These are phyloP conservation scores for Lepidostoma basale DNA, from an alignment of 1,140 invertebrate species.

Conservation along the genomic window DNA sequence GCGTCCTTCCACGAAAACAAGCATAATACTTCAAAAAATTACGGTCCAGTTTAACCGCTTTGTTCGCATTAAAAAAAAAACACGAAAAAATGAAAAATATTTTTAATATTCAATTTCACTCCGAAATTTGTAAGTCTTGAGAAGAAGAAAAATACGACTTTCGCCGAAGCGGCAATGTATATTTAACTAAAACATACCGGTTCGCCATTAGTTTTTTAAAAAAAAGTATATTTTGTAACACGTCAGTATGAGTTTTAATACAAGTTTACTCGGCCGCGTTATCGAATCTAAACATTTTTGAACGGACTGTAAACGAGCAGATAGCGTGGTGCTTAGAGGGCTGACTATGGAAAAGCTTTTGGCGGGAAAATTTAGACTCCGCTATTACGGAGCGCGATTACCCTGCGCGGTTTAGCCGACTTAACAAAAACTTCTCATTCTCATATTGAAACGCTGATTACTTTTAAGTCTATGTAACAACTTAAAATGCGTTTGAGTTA, in stretches of 20 bases:
- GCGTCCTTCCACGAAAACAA: background rate
- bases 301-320: constrained; percentile 1
- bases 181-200: too few species aligned
- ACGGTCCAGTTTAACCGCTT: background rate
- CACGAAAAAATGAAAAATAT: background rate
- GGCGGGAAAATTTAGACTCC: background rate
- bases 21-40: background rate
- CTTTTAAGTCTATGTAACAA: background rate
- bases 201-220: too few species aligned
- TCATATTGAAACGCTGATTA: background rate
- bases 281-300: too few species aligned
- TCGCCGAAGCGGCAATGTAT: too few species aligned
- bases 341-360: background rate
- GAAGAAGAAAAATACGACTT: too few species aligned
- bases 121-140: too few species aligned
- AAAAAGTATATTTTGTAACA: too few species aligned
- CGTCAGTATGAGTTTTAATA: too few species aligned
- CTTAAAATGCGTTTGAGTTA: background rate
- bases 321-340: background rate
- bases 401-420: background rate
- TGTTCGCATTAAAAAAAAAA: background rate
- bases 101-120: background rate
- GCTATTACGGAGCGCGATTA: background rate
- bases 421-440: background rate
- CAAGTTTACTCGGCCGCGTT: background rate